Conservation (phyloP, 64 coral and sea anemone genomes). For the Acropora yongei region DNA sequence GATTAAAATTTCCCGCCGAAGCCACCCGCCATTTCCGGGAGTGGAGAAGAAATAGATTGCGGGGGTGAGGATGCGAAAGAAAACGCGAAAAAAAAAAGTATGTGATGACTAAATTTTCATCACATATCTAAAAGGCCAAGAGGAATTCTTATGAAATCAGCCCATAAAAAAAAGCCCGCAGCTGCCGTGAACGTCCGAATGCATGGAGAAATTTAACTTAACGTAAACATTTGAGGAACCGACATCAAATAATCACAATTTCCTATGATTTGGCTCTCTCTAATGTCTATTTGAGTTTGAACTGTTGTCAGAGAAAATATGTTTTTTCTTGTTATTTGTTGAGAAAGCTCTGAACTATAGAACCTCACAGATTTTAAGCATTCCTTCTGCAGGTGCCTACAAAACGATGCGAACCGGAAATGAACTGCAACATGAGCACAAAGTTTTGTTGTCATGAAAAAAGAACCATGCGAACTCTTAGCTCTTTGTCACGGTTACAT, state of each 20-base stretch:
- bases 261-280: not conserved
- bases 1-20: slow-evolving; percentile 50
- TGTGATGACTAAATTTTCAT: not conserved
- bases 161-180: not conserved
- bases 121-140: not conserved
- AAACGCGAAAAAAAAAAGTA: not conserved
- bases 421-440: not conserved
- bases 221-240: not conserved
- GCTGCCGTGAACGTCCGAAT: not conserved
- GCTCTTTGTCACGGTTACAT: not conserved
- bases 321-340: not conserved
- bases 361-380: slow-evolving; percentile 11
- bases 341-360: not conserved
- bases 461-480: not conserved
- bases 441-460: slow-evolving; percentile 27
- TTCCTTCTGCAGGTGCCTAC: slow-evolving; percentile 50
- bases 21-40: slow-evolving; percentile 34
- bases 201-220: not conserved
- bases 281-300: not conserved
- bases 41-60: not conserved
- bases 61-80: not conserved
- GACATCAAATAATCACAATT: slow-evolving; percentile 21
- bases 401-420: slow-evolving; percentile 41
- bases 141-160: not conserved
- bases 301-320: not conserved